Percentiles rank a stretch among this genome's conserved stretches.
Conservation (phyloP, 1,140 invertebrate genomes). For the Diorhabda carinulata region DNA sequence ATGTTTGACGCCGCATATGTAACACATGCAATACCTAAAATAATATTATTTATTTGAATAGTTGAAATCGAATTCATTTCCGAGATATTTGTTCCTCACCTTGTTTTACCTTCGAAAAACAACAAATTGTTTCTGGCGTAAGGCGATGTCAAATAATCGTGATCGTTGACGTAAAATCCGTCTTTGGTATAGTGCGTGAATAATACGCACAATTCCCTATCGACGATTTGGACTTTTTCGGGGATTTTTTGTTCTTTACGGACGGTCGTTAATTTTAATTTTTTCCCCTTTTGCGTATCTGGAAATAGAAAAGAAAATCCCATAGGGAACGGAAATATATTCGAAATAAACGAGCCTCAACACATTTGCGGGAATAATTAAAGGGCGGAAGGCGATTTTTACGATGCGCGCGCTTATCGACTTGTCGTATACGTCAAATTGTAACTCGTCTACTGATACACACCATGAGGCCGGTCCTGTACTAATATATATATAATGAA, state of each 20-base stretch:
- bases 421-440: too few species aligned
- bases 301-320: too few species aligned
- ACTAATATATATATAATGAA: too few species aligned
- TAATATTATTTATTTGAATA: neutral
- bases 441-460: too few species aligned
- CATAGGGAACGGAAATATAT: neutral
- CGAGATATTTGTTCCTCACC: neutral
- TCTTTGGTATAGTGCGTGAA: constrained; percentile 21
- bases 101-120: neutral
- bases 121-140: constrained; percentile 13
- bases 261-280: neutral
- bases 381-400: neutral
- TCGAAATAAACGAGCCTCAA: neutral
- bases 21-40: constrained; percentile 14
- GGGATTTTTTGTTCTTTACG: neutral
- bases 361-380: neutral
- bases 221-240: neutral
- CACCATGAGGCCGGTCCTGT: too few species aligned
- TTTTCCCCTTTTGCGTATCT: too few species aligned
- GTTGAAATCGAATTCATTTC: neutral
- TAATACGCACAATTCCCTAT: constrained; percentile 19
- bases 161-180: constrained; percentile 28
- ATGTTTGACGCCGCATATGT: constrained; percentile 9
- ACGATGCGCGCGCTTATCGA: neutral
- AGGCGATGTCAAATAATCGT: constrained; percentile 27